Evolutionary conservation across 2,113 vertebrate genomes (phyloP), one percentile per base, ranked within the genome.

Genomic region (Myotis yumanensis): DNA sequence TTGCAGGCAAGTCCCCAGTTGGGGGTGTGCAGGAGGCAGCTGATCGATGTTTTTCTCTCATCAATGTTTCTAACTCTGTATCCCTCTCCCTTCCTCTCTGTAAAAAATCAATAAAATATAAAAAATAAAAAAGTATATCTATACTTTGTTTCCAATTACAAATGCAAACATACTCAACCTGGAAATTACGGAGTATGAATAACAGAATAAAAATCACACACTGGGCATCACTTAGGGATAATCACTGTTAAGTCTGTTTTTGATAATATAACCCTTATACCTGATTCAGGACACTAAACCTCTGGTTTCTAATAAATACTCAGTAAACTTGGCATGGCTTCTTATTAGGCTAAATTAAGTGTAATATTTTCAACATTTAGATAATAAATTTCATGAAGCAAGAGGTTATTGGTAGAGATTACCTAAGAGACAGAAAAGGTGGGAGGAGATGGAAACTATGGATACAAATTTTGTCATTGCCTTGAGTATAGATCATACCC

Each of bases 321-420:
- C n/a, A 73, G 16, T 77, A 89, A 96, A 84, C 30, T 86, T 71
- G 32, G 3, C 51, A 46, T 79, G 25, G 10, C 15, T 79, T 30
- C 43, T 86, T 91, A 81, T 85, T 40, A 85, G 25, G 25, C 35
- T 82, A 90, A 81, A 81, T 52, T 18, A 87, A 86, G 28, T 73
- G 1, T 52, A 43, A 37, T 85, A 86, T 79, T 93, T 81, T 46
- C 40, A 95, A 93, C 18, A 82, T 54, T 87, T 92, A 88, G 46
- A 90, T 85, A 48, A 81, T 16, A 82, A 48, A 62, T 94, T 95
- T 95, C 1, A 62, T 52, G 43, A 82, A 73, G 17, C 7, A 62
- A 54, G 87, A 90, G 23, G 59, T 62, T 82, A 82, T 30, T 93
- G 51, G 7, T 59, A 66, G 73, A 92, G 86, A 92, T 62, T 46